Base-by-base conservation (phyloP, 2,888 invertebrate species). In the Azorinus chamasolen region DNA sequence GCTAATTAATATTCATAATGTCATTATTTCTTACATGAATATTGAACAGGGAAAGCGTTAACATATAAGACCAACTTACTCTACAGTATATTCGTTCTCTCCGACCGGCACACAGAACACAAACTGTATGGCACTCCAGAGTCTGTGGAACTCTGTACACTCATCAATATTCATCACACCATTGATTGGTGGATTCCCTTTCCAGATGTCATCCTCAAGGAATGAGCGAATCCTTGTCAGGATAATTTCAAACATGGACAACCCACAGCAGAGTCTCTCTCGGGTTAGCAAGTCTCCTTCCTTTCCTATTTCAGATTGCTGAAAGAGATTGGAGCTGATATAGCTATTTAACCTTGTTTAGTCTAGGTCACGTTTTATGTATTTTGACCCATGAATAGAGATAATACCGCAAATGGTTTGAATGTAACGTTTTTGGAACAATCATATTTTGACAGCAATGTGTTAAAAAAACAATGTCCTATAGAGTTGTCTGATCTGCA, bases 91-190 rank as follows among this genome's bases (percentile, higher is more conserved):
- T 94, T 99, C 98, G 2, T 97, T 98, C 83, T 97, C 97, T 4
- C 97, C 97, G 27, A 98, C 98, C 0, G 99, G 99, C 89, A 98
- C 97, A 93, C 98, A 99, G 94, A 99, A 98, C 58, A 99, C 96
- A 94, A 99, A 99, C 93, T 99, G 99, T 39, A 99, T 94, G 0
- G 99, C 99, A 0, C 99, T 99, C 99, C 99, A 99, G 57, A 99
- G 94, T 25, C 93, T 81, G 94, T 99, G 99, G 93, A 99, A 99
- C 94, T 99, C 99, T 1, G 96, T 96, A 91, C 99, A 99, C 93
- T 99, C 99, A 93, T 99, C 98, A 0, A 98, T 96, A 93, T 98
- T 97, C 94, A 98, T 97, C 18, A 99, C 98, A 70, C 98, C 97
- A 93, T 98, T 99, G 55, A 96, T 95, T 39, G 98, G 96, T 1